Conservation (phyloP, 2,113 vertebrate genomes). For the Oreochromis spilurus region DNA sequence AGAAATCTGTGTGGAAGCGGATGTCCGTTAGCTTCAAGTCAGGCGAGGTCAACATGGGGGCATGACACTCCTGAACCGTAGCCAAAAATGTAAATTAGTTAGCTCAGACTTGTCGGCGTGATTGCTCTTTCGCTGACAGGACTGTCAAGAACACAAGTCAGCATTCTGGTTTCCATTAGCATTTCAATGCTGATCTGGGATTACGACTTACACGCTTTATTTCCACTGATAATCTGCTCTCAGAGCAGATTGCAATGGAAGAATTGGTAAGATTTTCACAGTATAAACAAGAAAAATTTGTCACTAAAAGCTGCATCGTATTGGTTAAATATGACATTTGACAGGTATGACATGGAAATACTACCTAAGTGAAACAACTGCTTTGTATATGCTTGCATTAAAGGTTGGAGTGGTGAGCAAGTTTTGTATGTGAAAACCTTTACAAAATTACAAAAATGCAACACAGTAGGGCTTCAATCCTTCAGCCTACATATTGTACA, state of each 20-base stretch:
- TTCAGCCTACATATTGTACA: background rate
- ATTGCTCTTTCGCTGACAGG: background rate
- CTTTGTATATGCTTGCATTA: background rate
- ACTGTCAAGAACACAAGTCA: background rate
- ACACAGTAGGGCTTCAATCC: background rate
- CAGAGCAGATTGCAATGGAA: background rate
- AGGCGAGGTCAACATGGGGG: background rate
- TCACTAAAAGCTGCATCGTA: background rate
- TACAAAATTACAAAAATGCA: background rate
- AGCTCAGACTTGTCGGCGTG: background rate
- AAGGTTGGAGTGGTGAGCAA: background rate
- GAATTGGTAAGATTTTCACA: background rate
- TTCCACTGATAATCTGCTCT: background rate
- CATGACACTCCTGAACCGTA: background rate
- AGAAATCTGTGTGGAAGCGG: background rate
- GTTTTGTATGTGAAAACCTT: background rate
- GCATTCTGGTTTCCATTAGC: background rate
- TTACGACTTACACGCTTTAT: background rate
- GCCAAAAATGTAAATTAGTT: conserved; percentile 1
- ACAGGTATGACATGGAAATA: background rate
- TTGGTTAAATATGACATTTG: background rate
- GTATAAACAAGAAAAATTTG: background rate
- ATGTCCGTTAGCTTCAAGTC: background rate
- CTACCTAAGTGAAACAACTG: background rate
- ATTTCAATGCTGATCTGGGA: background rate